Conservation (phyloP, 2,888 invertebrate genomes). For the Sipha maydis region DNA sequence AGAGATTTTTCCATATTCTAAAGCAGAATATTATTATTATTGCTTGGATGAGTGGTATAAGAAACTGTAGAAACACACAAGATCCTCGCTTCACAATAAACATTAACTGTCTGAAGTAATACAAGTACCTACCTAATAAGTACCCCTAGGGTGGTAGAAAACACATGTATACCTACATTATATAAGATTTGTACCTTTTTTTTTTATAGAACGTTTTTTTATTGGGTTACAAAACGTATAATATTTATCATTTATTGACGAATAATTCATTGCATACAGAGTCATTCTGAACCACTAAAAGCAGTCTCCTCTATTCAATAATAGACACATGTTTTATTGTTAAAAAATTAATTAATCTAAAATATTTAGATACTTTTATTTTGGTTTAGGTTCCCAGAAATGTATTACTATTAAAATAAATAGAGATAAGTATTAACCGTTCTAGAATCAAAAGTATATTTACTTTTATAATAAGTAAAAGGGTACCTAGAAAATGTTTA, state of each 20-base stretch:
- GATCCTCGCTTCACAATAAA: not conserved
- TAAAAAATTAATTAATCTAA: too few relatives aligned
- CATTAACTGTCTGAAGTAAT: not conserved
- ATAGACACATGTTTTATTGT: too few relatives aligned
- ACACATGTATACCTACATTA: not conserved
- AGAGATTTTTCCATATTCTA: conserved; percentile 6
- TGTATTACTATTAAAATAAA: not conserved
- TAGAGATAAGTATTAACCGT: not conserved
- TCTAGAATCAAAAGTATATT: not conserved
- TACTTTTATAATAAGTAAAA: not conserved
- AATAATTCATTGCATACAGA: conserved; percentile 13
- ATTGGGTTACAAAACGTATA: not conserved
- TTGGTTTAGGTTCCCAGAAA: too few relatives aligned
- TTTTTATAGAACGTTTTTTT: conserved; percentile 14
- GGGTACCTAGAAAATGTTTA: not conserved
- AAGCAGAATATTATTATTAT: not conserved
- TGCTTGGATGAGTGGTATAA: not conserved
- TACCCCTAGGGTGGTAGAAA: not conserved
- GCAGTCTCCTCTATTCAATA: not conserved
- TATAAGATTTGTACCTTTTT: not conserved
- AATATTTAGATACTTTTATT: not conserved
- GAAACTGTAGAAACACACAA: not conserved
- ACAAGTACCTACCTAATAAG: not conserved
- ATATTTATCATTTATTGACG: not conserved
- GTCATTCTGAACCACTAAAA: not conserved